Evolutionary conservation across 2,888 invertebrate species (phyloP).

Genomic region (Nemapogon koenigi): DNA sequence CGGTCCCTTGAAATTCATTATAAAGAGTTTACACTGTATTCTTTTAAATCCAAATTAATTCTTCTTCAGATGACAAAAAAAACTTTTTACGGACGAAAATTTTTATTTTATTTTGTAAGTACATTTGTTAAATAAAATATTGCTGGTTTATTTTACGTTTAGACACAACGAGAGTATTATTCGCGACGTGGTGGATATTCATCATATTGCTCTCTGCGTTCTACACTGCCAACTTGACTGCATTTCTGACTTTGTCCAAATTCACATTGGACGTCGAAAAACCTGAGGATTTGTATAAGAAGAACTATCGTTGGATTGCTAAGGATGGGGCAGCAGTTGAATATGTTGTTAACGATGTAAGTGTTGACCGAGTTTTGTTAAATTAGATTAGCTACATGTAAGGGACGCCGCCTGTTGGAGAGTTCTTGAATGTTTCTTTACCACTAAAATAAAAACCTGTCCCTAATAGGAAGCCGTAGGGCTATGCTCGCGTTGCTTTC

Average conservation of each 20-base stretch:
- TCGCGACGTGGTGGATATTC: slow-evolving; percentile 93
- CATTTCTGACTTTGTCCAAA: slow-evolving; percentile 84
- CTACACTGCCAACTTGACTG: slow-evolving; percentile 90
- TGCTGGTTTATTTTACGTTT: too few relatives aligned
- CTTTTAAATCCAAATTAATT: too few relatives aligned
- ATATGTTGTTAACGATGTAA: slow-evolving; percentile 67
- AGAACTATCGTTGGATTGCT: slow-evolving; percentile 75
- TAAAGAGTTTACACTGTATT: too few relatives aligned
- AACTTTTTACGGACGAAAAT: too few relatives aligned
- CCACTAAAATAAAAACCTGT: too few relatives aligned
- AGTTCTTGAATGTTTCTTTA: slow-evolving; percentile 8
- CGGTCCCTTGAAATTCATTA: too few relatives aligned
- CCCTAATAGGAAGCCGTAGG: too few relatives aligned
- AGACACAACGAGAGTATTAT: slow-evolving; percentile 84
- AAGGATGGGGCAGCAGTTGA: slow-evolving; percentile 74
- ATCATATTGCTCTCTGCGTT: slow-evolving; percentile 87
- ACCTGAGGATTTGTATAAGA: slow-evolving; percentile 69
- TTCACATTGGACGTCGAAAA: slow-evolving; percentile 81
- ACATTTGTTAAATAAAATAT: too few relatives aligned
- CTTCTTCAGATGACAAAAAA: too few relatives aligned
- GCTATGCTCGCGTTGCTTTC: too few relatives aligned
- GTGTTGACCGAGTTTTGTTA: slow-evolving; percentile 20
- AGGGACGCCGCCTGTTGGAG: background rate
- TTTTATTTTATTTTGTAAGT: too few relatives aligned
- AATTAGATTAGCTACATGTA: too few relatives aligned